Evolutionary conservation across 2,797 vertebrate genomes (phyloP).

Genomic region (Falco cherrug): DNA sequence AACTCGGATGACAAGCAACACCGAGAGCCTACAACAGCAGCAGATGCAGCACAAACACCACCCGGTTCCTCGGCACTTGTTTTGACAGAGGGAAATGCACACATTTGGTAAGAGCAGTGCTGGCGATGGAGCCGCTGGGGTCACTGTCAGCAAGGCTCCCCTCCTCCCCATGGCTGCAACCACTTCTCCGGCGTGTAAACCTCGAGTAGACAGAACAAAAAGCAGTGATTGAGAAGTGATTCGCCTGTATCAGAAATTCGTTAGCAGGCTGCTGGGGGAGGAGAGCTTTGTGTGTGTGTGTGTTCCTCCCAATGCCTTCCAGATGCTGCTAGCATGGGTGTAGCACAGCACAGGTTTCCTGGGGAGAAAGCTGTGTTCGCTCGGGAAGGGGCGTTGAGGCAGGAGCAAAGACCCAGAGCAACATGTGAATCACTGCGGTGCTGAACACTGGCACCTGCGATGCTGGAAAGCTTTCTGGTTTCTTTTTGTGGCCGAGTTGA

Average conservation of each 20-base stretch:
- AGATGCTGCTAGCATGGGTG: slow-evolving; percentile 3
- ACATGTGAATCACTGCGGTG: not conserved
- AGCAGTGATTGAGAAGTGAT: not conserved
- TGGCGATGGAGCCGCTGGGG: not conserved
- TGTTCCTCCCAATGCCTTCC: slow-evolving; percentile 67
- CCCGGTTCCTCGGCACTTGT: not conserved
- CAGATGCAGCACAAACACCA: not conserved
- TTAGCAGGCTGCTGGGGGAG: not conserved
- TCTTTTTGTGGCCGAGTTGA: fast-evolving
- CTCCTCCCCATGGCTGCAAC: not conserved
- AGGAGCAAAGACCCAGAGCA: not conserved
- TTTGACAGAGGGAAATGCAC: not conserved
- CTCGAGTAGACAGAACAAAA: not conserved
- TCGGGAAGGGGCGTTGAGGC: not conserved
- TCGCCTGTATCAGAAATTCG: not conserved
- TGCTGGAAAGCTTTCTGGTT: not conserved
- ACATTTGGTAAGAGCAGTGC: not conserved
- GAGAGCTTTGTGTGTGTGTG: slow-evolving; percentile 25
- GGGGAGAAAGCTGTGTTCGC: not conserved
- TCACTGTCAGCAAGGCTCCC: not conserved
- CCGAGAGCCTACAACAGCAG: not conserved
- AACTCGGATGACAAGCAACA: not conserved
- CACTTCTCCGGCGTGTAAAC: not conserved
- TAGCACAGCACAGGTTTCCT: not conserved
- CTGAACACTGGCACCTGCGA: not conserved